phyloP scores from a whole-genome alignment of 2,797 vertebrate genomes.

The Pogonophryne albipinna region DNA sequence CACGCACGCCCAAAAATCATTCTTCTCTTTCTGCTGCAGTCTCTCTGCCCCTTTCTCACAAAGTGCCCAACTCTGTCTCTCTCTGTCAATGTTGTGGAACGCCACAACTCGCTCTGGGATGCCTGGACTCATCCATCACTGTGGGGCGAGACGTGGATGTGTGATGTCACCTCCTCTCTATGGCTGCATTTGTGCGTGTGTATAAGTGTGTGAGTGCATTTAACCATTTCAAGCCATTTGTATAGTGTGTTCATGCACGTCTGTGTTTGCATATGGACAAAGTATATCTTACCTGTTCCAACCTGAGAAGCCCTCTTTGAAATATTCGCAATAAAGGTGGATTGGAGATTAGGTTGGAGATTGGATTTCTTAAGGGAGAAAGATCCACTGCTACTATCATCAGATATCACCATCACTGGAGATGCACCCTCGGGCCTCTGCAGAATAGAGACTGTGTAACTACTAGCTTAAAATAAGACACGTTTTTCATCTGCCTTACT shows the following conservation, averaged over 20 bases:
- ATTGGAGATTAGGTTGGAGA: neutral
- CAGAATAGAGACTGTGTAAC: neutral
- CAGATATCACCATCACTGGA: neutral
- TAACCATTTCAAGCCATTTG: neutral
- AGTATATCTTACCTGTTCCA: neutral
- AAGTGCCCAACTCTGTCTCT: slow-evolving; percentile 59
- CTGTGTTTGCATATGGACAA: neutral
- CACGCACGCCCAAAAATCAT: slow-evolving; percentile 65
- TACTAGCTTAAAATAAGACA: neutral
- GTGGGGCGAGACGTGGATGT: slow-evolving; percentile 46
- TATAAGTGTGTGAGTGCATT: slow-evolving; percentile 20
- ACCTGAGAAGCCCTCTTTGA: neutral
- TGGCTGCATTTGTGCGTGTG: slow-evolving; percentile 52
- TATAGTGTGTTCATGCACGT: neutral
- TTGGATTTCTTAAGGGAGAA: neutral
- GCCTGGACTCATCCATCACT: slow-evolving; percentile 77
- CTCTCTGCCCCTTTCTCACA: slow-evolving; percentile 53
- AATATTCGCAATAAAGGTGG: slow-evolving; percentile 3
- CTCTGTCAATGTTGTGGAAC: slow-evolving; percentile 77
- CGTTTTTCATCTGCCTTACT: neutral
- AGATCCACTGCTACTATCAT: slow-evolving; percentile 2
- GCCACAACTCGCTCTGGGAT: slow-evolving; percentile 62
- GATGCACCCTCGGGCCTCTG: neutral
- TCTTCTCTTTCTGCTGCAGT: slow-evolving; percentile 64
- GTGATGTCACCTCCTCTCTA: slow-evolving; percentile 64